phyloP scores from a whole-genome alignment of 2,113 vertebrate genomes.

The Dipodomys merriami region DNA sequence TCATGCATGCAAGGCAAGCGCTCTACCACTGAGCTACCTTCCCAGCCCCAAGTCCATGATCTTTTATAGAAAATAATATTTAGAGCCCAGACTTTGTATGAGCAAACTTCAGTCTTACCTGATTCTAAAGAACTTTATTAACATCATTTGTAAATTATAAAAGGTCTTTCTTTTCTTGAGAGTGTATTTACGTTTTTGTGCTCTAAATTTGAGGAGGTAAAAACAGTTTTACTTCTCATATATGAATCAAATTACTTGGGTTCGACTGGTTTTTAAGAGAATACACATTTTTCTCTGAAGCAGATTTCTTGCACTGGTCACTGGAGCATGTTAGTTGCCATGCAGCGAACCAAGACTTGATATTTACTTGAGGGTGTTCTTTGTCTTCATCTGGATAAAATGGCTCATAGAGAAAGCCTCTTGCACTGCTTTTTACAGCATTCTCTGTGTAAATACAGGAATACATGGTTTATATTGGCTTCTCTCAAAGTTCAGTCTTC shows the following conservation, averaged over 20 bases:
- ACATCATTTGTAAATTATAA: neutral
- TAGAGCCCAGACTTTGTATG: neutral
- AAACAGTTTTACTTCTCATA: neutral
- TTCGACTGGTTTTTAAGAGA: constrained; percentile 23
- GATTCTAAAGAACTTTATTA: constrained; percentile 17
- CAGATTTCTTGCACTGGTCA: neutral
- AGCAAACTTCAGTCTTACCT: constrained; percentile 37
- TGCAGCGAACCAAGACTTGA: neutral
- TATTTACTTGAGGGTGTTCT: constrained; percentile 27
- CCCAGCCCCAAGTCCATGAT: neutral
- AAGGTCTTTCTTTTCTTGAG: constrained; percentile 56
- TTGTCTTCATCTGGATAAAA: constrained; percentile 57
- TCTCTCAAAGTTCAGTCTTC: neutral
- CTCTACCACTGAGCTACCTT: too few relatives aligned
- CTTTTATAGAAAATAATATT: neutral
- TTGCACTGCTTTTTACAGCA: neutral
- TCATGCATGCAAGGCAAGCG: too few relatives aligned
- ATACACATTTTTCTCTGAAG: neutral
- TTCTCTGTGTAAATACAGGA: constrained; percentile 36
- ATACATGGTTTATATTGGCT: neutral
- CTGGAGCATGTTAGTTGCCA: neutral
- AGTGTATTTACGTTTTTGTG: constrained; percentile 26
- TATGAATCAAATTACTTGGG: neutral
- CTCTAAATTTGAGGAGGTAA: constrained; percentile 48
- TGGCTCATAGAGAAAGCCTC: constrained; percentile 30